Percentiles rank a stretch among this genome's conserved stretches.
Evolutionary conservation across 2,888 invertebrate genomes (phyloP).

Genomic region (Stictocephala bisonia): DNA sequence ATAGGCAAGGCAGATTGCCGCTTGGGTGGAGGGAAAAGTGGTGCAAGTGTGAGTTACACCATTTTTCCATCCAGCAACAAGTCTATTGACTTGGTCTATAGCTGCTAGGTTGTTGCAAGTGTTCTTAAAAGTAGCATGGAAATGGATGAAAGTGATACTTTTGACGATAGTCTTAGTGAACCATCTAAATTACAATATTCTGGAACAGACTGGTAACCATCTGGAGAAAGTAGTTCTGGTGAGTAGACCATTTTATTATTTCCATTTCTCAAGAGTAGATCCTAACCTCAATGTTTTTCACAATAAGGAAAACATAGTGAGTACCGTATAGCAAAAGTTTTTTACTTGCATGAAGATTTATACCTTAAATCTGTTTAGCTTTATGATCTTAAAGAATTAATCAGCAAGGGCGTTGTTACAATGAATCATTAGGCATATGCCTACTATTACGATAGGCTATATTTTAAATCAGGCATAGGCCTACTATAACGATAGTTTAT

Average conservation of each 20-base stretch:
- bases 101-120: too few species aligned
- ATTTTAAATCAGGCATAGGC: too few species aligned
- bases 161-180: background rate
- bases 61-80: background rate
- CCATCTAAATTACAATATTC: background rate
- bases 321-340: too few species aligned
- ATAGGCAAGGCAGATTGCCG: background rate
- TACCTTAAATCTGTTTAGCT: too few species aligned
- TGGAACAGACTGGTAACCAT: background rate
- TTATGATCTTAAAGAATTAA: too few species aligned
- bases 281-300: conserved; percentile 13
- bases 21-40: background rate
- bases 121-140: background rate
- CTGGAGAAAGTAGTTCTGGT: background rate
- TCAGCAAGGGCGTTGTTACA: too few species aligned
- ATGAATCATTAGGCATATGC: too few species aligned
- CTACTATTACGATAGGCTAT: too few species aligned
- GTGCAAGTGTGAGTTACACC: background rate
- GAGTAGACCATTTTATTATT: background rate
- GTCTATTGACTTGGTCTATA: background rate
- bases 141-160: background rate
- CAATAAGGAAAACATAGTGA: too few species aligned
- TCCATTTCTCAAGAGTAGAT: background rate
- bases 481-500: too few species aligned
- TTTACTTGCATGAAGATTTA: too few species aligned